Conservation (phyloP, 2,113 vertebrate species). For the Corynorhinus townsendii region DNA sequence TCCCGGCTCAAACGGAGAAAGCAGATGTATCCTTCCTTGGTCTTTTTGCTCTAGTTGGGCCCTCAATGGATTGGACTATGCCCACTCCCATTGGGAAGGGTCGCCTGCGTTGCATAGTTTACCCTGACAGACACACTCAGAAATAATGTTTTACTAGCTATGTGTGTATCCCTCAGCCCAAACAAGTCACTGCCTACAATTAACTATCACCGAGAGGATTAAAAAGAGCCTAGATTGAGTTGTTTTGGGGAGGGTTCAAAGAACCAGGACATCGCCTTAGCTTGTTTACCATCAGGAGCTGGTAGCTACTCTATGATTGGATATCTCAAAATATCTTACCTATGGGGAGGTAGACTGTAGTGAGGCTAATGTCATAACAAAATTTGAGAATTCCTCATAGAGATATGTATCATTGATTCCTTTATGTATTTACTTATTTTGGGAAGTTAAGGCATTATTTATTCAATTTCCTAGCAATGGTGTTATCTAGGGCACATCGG, state of each 20-base stretch:
- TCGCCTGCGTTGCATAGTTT: neutral
- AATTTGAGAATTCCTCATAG: neutral
- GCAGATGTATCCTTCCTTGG: neutral
- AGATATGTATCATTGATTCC: neutral
- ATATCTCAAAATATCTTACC: neutral
- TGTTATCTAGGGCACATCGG: conserved; percentile 63
- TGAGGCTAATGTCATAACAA: neutral
- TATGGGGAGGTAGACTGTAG: rapidly evolving
- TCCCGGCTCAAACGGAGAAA: neutral
- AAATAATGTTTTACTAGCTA: neutral
- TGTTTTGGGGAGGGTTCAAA: neutral
- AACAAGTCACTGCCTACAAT: neutral
- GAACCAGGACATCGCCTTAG: neutral
- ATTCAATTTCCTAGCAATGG: neutral
- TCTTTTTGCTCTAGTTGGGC: neutral
- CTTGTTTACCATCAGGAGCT: neutral
- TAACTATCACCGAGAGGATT: neutral
- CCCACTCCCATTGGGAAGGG: too few species aligned
- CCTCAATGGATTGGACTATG: neutral
- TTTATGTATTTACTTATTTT: neutral
- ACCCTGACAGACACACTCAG: neutral
- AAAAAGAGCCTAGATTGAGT: neutral
- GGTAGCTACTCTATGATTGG: neutral
- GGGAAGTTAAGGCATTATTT: neutral
- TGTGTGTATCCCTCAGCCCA: neutral